Conservation (phyloP, 2,113 vertebrate species). For the Eolophus roseicapilla region DNA sequence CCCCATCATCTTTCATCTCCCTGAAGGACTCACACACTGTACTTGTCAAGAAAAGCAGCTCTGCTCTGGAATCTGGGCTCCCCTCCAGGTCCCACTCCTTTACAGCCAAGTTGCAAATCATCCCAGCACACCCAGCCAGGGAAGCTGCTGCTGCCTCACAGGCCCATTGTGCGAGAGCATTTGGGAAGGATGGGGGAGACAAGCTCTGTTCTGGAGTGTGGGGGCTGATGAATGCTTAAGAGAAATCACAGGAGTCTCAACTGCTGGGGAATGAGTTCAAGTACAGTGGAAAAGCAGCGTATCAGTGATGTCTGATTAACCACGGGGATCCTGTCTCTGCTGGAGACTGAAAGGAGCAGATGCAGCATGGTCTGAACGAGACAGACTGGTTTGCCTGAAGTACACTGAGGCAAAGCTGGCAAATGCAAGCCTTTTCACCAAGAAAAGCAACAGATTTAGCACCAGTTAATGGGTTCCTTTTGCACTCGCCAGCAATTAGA, state of each 20-base stretch:
- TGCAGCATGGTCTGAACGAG: neutral
- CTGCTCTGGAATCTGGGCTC: slow-evolving; percentile 57
- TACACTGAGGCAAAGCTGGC: neutral
- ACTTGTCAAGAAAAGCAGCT: slow-evolving; percentile 30
- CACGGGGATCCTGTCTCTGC: neutral
- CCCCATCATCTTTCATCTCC: slow-evolving; percentile 4
- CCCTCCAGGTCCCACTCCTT: slow-evolving; percentile 36
- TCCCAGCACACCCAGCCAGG: slow-evolving; percentile 32
- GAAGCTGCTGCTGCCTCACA: slow-evolving; percentile 1
- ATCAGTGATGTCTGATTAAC: neutral
- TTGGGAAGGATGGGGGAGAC: slow-evolving; percentile 26
- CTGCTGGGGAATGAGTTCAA: neutral
- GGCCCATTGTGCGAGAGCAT: neutral
- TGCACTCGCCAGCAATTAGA: neutral
- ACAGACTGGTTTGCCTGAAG: neutral
- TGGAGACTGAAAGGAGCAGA: neutral
- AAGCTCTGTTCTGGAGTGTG: neutral
- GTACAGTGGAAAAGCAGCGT: neutral
- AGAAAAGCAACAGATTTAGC: neutral
- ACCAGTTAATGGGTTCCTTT: neutral
- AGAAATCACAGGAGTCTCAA: neutral
- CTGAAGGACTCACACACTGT: neutral
- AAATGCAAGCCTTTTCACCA: neutral
- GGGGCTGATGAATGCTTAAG: neutral
- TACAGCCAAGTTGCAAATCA: slow-evolving; percentile 51